Evolutionary conservation across 2,888 invertebrate genomes (phyloP).

Genomic region (Tromatobia lineatoria): DNA sequence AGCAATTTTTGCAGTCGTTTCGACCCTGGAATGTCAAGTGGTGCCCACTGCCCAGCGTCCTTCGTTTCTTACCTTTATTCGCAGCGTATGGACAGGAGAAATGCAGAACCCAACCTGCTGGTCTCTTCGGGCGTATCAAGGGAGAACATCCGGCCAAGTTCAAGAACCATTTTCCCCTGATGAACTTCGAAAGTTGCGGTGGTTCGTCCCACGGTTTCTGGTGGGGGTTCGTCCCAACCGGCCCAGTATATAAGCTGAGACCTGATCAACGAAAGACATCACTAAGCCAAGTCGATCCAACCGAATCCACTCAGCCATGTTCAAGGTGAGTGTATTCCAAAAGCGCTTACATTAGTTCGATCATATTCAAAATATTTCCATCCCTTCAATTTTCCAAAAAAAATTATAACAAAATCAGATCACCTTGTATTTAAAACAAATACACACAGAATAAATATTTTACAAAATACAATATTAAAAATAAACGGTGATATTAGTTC

Average conservation of each 20-base stretch:
- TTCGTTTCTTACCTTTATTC: constrained; percentile 64
- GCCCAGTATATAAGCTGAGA: constrained; percentile 81
- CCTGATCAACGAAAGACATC: constrained; percentile 80
- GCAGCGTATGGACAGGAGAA: constrained; percentile 8
- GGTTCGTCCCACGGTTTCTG: constrained; percentile 44
- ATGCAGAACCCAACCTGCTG: constrained; percentile 1
- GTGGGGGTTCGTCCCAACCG: constrained; percentile 71
- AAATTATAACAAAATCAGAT: too few species aligned
- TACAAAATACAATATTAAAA: too few species aligned
- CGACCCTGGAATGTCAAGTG: constrained; percentile 55
- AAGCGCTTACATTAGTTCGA: not conserved
- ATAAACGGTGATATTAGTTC: too few species aligned
- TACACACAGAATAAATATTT: too few species aligned
- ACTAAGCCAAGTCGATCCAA: constrained; percentile 81
- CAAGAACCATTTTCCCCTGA: constrained; percentile 71
- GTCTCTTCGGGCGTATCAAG: constrained; percentile 30
- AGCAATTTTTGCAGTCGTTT: constrained; percentile 2
- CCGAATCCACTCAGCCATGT: constrained; percentile 81
- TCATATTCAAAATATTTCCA: not conserved
- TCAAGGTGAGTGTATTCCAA: constrained; percentile 81
- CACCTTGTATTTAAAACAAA: too few species aligned
- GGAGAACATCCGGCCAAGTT: constrained; percentile 75
- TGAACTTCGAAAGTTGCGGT: constrained; percentile 69
- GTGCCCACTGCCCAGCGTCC: constrained; percentile 49
- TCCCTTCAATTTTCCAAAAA: not conserved